phyloP scores from a whole-genome alignment of 1,140 invertebrate species.

The Drosophila murphyi region DNA sequence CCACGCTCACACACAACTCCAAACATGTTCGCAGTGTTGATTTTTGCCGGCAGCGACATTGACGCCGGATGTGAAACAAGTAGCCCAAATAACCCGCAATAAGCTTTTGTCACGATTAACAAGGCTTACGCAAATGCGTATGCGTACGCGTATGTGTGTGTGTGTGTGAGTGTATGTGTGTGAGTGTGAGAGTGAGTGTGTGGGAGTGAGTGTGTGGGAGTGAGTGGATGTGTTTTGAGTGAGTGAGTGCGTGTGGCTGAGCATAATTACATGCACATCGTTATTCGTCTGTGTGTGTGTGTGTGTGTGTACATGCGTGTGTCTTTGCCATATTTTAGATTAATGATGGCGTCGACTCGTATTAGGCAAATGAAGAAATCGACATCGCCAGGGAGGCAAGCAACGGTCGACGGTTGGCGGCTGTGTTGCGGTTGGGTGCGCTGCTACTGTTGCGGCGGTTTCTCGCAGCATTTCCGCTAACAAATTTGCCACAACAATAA shows the following conservation, averaged over 20 bases:
- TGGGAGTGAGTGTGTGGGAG: conserved; percentile 32
- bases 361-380: conserved; percentile 82
- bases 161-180: conserved; percentile 28
- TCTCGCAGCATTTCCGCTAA: conserved; percentile 75
- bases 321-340: conserved; percentile 76
- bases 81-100: conserved; percentile 82
- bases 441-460: conserved; percentile 50
- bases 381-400: conserved; percentile 64
- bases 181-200: conserved; percentile 11
- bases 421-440: conserved; percentile 6
- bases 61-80: conserved; percentile 78
- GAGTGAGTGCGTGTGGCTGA: conserved; percentile 45
- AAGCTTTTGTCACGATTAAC: conserved; percentile 82
- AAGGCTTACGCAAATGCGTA: conserved; percentile 73
- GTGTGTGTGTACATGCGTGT: conserved; percentile 57
- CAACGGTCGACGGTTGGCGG: conserved; percentile 5
- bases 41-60: conserved; percentile 64
- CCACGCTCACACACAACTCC: conserved; percentile 11
- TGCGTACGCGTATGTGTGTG: conserved; percentile 5
- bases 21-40: conserved; percentile 52
- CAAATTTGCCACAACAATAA: conserved; percentile 82
- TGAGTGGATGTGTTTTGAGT: not conserved
- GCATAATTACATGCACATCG: conserved; percentile 76
- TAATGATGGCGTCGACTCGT: conserved; percentile 79
- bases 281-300: conserved; percentile 11